Evolutionary conservation across 2,113 vertebrate species (phyloP), one percentile per base, ranked within the genome.

Genomic region (Falco punctatus): DNA sequence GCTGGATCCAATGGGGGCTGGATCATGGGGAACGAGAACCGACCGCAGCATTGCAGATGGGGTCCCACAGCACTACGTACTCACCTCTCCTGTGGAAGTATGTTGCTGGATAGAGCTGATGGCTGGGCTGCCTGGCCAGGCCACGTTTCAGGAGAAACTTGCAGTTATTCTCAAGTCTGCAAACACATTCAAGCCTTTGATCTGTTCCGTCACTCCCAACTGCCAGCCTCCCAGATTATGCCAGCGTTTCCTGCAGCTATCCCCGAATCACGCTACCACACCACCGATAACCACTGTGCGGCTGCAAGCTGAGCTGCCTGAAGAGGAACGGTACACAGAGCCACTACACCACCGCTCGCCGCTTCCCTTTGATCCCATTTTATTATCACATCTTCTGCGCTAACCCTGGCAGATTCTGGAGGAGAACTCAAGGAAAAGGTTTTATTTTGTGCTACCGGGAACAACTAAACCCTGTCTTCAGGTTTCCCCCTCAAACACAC

Each of bases 101-200:
- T 5, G 2, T 26, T 2, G 5, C 52, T 2, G 2, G 73, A 57
- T 8, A 64, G 12, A 83, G 48, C 35, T 0, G 0, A 70, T 3
- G 9, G 57, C 23, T 3, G 2, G 57, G 27, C 38, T 55, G 57
- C 61, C 65, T 48, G 69, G 42, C 14, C 73, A 58, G 59, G 20
- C 74, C 24, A 18, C 2, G 30, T 82, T 78, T 91, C 0, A 0
- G 57, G 54, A 93, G 26, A 2, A 14, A 91, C 78, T 61, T 79
- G 81, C 89, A 85, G 70, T 92, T 92, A 66, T 70, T 92, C 79
- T 88, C 66, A 59, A 46, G 72, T 55, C 64, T 83, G 82, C 82
- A 94, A 95, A 88, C 2, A 20, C 85, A 44, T 35, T 54, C 38
- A 81, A 88, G 67, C n/a, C 90, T 94, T 96, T 97, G 92, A 94